These are phyloP conservation scores for Phenganax subtilis DNA, from an alignment of 92 coral and sea anemone species.

Conservation along the genomic window DNA sequence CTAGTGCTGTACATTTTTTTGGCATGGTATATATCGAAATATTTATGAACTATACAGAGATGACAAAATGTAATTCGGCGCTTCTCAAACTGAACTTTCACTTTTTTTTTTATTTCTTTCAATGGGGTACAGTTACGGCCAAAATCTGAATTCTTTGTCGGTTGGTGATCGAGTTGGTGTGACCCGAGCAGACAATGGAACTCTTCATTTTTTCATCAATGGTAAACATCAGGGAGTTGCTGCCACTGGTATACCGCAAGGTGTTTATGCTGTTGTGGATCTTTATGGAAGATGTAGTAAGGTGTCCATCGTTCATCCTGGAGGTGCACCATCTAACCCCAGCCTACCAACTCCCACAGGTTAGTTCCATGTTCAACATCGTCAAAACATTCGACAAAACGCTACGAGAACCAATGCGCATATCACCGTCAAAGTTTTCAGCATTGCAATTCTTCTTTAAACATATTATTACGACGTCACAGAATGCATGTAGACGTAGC, in stretches of 20 bases:
- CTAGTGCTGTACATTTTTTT: too few relatives aligned
- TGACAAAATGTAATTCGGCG: too few relatives aligned
- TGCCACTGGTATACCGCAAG: conserved; percentile 56
- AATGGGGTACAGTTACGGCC: background rate
- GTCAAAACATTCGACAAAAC: background rate
- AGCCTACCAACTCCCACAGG: background rate
- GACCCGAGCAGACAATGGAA: conserved; percentile 57
- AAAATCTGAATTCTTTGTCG: conserved; percentile 9
- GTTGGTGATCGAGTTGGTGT: conserved; percentile 79
- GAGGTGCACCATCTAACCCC: conserved; percentile 12
- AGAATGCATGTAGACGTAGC: too few relatives aligned
- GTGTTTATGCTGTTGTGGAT: conserved; percentile 81
- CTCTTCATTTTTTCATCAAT: conserved; percentile 76
- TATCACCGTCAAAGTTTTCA: too few relatives aligned
- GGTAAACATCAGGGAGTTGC: conserved; percentile 83
- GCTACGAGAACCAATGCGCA: too few relatives aligned
- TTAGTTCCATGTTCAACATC: background rate
- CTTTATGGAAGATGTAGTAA: conserved; percentile 82
- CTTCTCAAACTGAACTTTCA: background rate
- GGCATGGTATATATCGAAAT: too few relatives aligned
- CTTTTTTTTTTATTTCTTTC: background rate
- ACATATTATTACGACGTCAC: too few relatives aligned
- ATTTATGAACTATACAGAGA: too few relatives aligned
- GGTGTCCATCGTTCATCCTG: conserved; percentile 57
- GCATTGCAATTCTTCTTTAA: too few relatives aligned